Conservation (phyloP, 2,888 invertebrate genomes). For the Sinodicranocentrus sp. region DNA sequence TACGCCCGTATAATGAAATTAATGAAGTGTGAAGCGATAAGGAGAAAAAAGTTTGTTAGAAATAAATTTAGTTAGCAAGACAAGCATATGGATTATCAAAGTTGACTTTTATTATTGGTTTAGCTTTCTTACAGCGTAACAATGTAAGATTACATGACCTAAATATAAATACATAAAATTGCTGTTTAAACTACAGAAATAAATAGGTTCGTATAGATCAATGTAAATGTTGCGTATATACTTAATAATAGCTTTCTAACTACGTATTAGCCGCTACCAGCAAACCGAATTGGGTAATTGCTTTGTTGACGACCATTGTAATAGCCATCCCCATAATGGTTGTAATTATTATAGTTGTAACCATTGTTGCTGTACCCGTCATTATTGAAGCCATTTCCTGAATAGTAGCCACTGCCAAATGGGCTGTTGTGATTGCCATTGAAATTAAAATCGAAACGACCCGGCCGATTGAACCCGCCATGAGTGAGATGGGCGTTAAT, state of each 20-base stretch:
- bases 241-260: neutral
- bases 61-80: too few species aligned
- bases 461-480: neutral
- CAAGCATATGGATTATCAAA: too few species aligned
- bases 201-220: too few species aligned
- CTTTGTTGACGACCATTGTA: too few species aligned
- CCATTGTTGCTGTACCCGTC: neutral
- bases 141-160: too few species aligned
- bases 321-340: neutral
- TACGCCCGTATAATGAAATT: too few species aligned
- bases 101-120: too few species aligned
- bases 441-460: conserved; percentile 1
- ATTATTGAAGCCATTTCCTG: conserved; percentile 16
- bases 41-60: neutral
- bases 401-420: neutral
- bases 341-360: neutral
- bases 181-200: too few species aligned
- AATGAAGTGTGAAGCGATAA: neutral
- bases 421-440: neutral
- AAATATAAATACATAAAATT: too few species aligned
- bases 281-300: conserved; percentile 5
- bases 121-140: too few species aligned
- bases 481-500: neutral
- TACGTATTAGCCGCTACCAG: neutral
- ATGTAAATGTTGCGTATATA: too few species aligned